These are phyloP conservation scores for Engystomops pustulosus DNA, from an alignment of 2,113 vertebrate genomes.

Conservation along the genomic window DNA sequence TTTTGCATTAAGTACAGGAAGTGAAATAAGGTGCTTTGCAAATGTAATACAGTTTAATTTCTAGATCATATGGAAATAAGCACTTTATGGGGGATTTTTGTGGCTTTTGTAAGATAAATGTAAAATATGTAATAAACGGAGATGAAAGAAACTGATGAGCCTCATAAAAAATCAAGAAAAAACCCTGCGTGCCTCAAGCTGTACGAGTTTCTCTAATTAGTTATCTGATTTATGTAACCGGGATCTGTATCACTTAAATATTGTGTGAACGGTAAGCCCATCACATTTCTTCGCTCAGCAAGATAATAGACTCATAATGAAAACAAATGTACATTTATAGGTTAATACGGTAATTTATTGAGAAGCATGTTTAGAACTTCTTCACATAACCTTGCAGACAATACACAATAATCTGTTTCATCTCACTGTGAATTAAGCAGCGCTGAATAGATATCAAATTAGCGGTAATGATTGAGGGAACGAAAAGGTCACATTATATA, in stretches of 20 bases:
- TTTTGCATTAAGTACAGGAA: constrained; percentile 24
- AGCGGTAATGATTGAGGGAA: constrained; percentile 53
- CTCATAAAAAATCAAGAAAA: constrained; percentile 56
- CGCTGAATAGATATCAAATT: constrained; percentile 42
- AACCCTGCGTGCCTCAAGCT: constrained; percentile 45
- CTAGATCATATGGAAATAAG: constrained; percentile 49
- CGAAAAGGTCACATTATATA: constrained; percentile 48
- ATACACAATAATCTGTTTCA: constrained; percentile 45
- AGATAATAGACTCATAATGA: constrained; percentile 57
- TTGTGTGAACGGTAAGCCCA: constrained; percentile 41
- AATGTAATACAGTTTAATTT: constrained; percentile 42
- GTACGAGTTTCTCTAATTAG: constrained; percentile 50
- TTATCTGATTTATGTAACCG: constrained; percentile 55
- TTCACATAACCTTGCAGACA: constrained; percentile 38
- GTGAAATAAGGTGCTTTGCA: constrained; percentile 43
- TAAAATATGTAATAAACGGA: constrained; percentile 55
- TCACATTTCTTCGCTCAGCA: constrained; percentile 25
- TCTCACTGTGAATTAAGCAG: constrained; percentile 53
- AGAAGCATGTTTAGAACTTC: constrained; percentile 45
- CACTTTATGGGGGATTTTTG: constrained; percentile 42
- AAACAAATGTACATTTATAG: constrained; percentile 57
- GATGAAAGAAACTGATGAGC: constrained; percentile 57
- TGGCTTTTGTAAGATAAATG: constrained; percentile 48
- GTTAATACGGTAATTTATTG: constrained; percentile 57
- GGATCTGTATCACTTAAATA: constrained; percentile 53